phyloP scores from a whole-genome alignment of 2,113 vertebrate species.

The Otus sunia region DNA sequence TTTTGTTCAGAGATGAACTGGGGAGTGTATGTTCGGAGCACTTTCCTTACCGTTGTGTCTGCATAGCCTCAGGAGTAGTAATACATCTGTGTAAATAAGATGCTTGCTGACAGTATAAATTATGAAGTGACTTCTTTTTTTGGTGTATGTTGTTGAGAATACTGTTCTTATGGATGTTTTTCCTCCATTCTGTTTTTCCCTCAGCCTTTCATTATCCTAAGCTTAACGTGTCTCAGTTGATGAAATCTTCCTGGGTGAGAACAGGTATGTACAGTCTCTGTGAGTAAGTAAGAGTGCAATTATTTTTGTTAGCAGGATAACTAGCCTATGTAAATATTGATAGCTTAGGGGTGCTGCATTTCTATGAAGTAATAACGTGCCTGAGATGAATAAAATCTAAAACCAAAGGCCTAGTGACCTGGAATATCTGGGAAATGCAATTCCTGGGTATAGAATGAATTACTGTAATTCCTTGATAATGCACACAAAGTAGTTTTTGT shows the following conservation, averaged over 20 bases:
- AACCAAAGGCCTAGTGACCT: neutral
- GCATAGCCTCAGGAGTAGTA: conserved; percentile 18
- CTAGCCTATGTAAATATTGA: neutral
- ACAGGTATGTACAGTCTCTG: conserved; percentile 81
- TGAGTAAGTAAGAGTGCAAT: neutral
- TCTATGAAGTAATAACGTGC: neutral
- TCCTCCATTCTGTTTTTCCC: neutral
- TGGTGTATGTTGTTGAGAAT: neutral
- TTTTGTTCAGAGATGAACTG: neutral
- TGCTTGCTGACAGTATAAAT: conserved; percentile 43
- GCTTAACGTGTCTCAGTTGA: conserved; percentile 87
- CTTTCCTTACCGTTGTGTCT: neutral
- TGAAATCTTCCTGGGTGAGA: conserved; percentile 94
- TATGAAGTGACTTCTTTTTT: conserved; percentile 16
- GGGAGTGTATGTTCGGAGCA: neutral
- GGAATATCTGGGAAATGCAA: neutral
- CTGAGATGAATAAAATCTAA: neutral
- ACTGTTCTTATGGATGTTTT: neutral
- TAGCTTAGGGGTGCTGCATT: neutral
- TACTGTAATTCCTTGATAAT: neutral
- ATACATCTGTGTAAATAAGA: conserved; percentile 8
- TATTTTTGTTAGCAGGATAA: conserved; percentile 1
- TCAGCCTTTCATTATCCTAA: conserved; percentile 93
- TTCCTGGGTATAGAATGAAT: neutral
- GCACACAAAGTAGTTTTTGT: neutral